Evolutionary conservation across 2,888 invertebrate species (phyloP).

Genomic region (Pyrgus malvae): DNA sequence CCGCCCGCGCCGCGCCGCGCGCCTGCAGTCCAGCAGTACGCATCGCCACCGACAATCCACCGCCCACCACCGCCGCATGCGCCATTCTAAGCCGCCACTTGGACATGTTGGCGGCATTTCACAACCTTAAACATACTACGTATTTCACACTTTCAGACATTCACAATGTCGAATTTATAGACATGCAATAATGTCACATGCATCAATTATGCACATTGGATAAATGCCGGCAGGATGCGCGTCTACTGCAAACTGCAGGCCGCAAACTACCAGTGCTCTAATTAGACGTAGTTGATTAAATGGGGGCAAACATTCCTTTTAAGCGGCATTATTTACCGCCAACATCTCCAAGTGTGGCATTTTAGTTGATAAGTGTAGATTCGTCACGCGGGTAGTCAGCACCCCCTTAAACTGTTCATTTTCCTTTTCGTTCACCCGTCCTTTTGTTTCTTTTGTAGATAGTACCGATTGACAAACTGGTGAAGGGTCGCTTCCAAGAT

Average conservation of each 20-base stretch:
- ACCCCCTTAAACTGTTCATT: slow-evolving; percentile 47
- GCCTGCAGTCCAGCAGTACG: slow-evolving; percentile 64
- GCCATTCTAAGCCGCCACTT: slow-evolving; percentile 3
- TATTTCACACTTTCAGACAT: background rate
- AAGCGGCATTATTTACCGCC: background rate
- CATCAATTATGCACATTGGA: background rate
- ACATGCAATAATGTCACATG: background rate
- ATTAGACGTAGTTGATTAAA: background rate
- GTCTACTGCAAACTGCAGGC: background rate
- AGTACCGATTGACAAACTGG: slow-evolving; percentile 99
- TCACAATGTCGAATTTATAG: background rate
- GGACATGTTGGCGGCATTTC: slow-evolving; percentile 8
- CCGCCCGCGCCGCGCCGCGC: slow-evolving; percentile 48
- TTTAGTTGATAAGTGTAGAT: slow-evolving; percentile 23
- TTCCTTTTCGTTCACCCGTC: slow-evolving; percentile 60
- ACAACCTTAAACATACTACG: background rate
- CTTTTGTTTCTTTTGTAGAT: slow-evolving; percentile 86
- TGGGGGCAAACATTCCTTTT: slow-evolving; percentile 8
- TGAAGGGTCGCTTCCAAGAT: slow-evolving; percentile 99
- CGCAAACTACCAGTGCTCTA: background rate
- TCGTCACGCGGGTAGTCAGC: slow-evolving; percentile 47
- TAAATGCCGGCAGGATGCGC: background rate
- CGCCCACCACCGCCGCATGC: slow-evolving; percentile 1
- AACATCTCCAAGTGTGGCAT: slow-evolving; percentile 46
- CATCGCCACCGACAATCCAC: slow-evolving; percentile 39